Evolutionary conservation across 2,113 vertebrate genomes (phyloP).

Genomic region (Xenotilapia longispinis): DNA sequence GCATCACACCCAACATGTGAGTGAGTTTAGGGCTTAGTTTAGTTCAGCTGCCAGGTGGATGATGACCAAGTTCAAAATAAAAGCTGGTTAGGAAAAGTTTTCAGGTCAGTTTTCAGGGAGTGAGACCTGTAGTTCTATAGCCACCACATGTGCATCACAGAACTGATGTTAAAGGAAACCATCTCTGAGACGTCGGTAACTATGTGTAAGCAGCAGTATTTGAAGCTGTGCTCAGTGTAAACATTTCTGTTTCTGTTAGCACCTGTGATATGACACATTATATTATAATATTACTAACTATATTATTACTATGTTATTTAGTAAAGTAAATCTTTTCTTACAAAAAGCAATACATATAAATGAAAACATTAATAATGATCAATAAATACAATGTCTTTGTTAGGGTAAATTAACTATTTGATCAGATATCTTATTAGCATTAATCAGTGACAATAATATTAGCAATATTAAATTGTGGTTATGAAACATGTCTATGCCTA

Average conservation of each 20-base stretch:
- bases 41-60: constrained; percentile 25
- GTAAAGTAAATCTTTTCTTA: not conserved
- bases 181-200: not conserved
- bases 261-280: not conserved
- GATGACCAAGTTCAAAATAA: constrained; percentile 27
- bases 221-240: not conserved
- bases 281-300: not conserved
- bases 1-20: not conserved
- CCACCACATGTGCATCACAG: not conserved
- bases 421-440: not conserved
- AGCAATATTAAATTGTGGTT: not conserved
- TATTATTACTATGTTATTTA: not conserved
- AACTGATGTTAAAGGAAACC: not conserved
- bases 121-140: not conserved
- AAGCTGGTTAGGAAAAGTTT: not conserved
- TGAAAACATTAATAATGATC: not conserved
- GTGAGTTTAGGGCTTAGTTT: not conserved
- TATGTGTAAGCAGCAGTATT: not conserved
- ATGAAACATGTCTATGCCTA: not conserved
- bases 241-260: not conserved
- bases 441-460: not conserved
- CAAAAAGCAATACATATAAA: not conserved
- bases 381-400: not conserved
- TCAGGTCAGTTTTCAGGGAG: not conserved
- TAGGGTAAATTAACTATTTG: not conserved